phyloP scores from a whole-genome alignment of 2,888 invertebrate species.

The Drosophila multiciliata region DNA sequence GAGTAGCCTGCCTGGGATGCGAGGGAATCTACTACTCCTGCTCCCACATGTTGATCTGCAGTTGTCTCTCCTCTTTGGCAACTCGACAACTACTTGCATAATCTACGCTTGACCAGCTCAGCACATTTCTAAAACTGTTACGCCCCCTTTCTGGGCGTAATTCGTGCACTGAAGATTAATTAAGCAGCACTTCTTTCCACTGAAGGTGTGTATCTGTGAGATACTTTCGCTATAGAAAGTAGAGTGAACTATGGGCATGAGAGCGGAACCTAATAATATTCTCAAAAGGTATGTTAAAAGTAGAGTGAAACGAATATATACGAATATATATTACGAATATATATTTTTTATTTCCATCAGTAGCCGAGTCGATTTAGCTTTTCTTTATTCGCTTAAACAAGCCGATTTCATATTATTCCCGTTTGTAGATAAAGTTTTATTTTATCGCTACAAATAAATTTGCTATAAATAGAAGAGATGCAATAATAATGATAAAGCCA shows the following conservation, averaged over 20 bases:
- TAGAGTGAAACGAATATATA: too few relatives aligned
- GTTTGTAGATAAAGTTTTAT: too few relatives aligned
- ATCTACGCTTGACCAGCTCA: slow-evolving; percentile 56
- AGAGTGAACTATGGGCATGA: background rate
- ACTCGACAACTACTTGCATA: slow-evolving; percentile 48
- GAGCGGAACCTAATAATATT: background rate
- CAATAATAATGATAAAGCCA: too few relatives aligned
- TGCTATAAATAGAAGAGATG: too few relatives aligned
- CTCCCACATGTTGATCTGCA: slow-evolving; percentile 50
- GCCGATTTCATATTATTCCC: too few relatives aligned
- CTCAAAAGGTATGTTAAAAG: too few relatives aligned
- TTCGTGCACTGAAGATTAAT: slow-evolving; percentile 57
- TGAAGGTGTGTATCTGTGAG: slow-evolving; percentile 10
- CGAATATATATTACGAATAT: too few relatives aligned
- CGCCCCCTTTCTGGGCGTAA: slow-evolving; percentile 31
- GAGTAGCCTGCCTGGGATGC: slow-evolving; percentile 3
- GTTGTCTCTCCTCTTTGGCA: background rate
- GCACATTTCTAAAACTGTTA: slow-evolving; percentile 15
- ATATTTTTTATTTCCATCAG: background rate
- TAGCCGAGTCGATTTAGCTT: too few relatives aligned
- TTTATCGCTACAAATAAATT: too few relatives aligned
- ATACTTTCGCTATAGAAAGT: background rate
- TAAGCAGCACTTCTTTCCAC: slow-evolving; percentile 2
- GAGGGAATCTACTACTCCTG: slow-evolving; percentile 5
- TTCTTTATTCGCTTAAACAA: too few relatives aligned